Evolutionary conservation across 2,797 vertebrate genomes (phyloP).

Genomic region (Anolis apletophallus): DNA sequence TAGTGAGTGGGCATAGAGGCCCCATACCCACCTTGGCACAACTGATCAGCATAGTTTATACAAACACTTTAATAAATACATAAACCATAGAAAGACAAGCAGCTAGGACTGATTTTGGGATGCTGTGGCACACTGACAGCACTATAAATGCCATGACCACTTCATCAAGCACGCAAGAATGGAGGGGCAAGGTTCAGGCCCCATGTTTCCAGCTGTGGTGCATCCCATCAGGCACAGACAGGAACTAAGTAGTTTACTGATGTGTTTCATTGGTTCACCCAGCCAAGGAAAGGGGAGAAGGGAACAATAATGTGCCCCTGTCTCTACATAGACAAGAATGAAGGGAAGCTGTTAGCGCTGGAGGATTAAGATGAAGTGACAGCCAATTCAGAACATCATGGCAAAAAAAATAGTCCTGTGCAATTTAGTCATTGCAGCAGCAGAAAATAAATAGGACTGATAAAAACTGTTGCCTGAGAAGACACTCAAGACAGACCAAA

Average conservation of each 20-base stretch:
- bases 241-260: conserved; percentile 25
- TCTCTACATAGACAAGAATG: conserved; percentile 31
- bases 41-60: conserved; percentile 72
- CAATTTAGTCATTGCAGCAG: conserved; percentile 17
- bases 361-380: background rate
- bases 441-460: conserved; percentile 17
- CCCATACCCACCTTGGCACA: conserved; percentile 61
- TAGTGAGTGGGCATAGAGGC: conserved; percentile 58
- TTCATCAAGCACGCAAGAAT: conserved; percentile 21
- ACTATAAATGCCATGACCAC: conserved; percentile 56
- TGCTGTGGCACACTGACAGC: conserved; percentile 66
- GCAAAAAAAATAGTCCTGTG: conserved; percentile 39
- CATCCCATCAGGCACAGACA: conserved; percentile 32
- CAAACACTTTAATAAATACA: conserved; percentile 68
- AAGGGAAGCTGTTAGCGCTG: background rate
- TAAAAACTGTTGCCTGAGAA: conserved; percentile 27
- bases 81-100: conserved; percentile 65
- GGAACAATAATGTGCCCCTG: background rate
- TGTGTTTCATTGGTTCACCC: conserved; percentile 13
- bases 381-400: conserved; percentile 47
- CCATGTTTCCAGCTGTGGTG: background rate
- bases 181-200: background rate
- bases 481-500: conserved; percentile 16
- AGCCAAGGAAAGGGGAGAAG: background rate
- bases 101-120: conserved; percentile 68